Evolutionary conservation across 1,140 invertebrate species (phyloP).

Genomic region (Acromyrmex echinatior): DNA sequence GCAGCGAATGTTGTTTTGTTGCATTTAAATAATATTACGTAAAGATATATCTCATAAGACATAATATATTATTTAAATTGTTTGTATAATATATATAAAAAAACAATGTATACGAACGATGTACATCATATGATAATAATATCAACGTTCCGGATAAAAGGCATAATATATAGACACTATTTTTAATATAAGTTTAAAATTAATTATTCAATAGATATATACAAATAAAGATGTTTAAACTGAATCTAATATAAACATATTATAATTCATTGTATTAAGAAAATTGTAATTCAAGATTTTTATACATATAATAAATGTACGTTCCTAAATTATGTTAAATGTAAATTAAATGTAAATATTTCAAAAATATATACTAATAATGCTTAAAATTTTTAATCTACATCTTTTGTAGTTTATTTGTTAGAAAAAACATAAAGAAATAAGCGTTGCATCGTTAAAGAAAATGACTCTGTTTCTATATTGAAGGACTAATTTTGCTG

Average conservation of each 20-base stretch:
- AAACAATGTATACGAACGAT: not conserved
- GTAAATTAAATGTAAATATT: constrained; percentile 2
- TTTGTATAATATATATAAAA: no score
- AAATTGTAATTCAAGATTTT: not conserved
- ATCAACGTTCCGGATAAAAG: not conserved
- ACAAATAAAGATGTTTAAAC: not conserved
- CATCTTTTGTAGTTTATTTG: not conserved
- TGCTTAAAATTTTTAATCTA: not conserved
- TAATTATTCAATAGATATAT: not conserved
- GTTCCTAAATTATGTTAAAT: not conserved
- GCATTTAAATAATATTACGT: constrained; percentile 34
- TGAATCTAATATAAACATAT: not conserved
- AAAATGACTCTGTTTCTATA: not conserved
- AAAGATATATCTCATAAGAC: not conserved
- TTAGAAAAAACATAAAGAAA: not conserved
- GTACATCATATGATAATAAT: not conserved
- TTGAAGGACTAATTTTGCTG: no score
- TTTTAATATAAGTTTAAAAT: not conserved
- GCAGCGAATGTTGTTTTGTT: not conserved
- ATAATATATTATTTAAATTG: no score
- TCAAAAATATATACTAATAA: not conserved
- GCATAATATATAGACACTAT: not conserved
- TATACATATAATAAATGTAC: not conserved
- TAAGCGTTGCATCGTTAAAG: not conserved
- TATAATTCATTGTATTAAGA: not conserved